These are phyloP conservation scores for Andrena camellia DNA, from an alignment of 2,888 invertebrate genomes.

Conservation along the genomic window DNA sequence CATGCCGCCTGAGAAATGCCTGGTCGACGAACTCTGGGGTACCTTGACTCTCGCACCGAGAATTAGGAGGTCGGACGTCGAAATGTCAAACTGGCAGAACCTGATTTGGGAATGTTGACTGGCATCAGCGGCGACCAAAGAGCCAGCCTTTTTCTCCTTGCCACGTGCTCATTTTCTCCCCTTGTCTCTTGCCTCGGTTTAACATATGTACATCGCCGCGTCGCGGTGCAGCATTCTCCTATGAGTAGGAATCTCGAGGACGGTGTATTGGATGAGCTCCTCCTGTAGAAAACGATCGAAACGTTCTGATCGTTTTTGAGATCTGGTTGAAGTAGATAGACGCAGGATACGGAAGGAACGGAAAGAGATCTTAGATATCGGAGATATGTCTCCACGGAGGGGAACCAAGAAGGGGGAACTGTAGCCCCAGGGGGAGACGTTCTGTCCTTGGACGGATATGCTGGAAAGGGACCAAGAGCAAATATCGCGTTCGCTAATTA, in stretches of 20 bases:
- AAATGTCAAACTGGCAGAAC: conserved; percentile 77
- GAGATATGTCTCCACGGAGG: background rate
- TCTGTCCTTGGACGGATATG: background rate
- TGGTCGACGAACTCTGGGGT: conserved; percentile 66
- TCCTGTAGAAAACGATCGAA: background rate
- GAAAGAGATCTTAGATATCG: no score
- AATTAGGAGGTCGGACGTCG: conserved; percentile 69
- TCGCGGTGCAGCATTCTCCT: background rate
- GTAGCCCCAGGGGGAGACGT: background rate
- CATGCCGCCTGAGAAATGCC: conserved; percentile 7
- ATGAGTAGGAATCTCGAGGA: background rate
- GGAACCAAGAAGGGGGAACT: no score
- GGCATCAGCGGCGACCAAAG: conserved; percentile 58
- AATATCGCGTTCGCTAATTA: conserved; percentile 19
- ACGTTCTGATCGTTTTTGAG: background rate
- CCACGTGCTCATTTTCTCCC: conserved; percentile 22
- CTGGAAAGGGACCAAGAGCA: conserved; percentile 3
- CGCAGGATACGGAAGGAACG: background rate
- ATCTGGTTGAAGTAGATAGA: background rate
- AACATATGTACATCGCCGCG: background rate
- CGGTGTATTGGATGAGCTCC: background rate
- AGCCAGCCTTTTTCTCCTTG: conserved; percentile 40
- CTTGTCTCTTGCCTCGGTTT: conserved; percentile 39
- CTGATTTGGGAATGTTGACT: conserved; percentile 76
- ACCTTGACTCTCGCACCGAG: conserved; percentile 58